A percentile compares a stretch with the other conserved stretches of the same genome.
Conservation (phyloP, 1,140 invertebrate species). For the Diachasmimorpha longicaudata region DNA sequence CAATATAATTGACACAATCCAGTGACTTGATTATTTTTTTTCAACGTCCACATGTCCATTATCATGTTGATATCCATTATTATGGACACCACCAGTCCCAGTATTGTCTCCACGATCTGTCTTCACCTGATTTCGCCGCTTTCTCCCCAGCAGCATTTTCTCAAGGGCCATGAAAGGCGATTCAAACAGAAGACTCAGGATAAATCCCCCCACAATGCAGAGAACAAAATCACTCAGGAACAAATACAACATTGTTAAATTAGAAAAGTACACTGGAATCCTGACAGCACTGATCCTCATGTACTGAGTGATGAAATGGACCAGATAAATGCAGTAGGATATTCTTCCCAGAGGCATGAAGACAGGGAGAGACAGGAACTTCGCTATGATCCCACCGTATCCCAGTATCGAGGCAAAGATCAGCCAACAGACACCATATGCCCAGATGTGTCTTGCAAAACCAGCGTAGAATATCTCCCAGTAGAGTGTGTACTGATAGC, state of each 20-base stretch:
- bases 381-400: slow-evolving; percentile 51
- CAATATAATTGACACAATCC: too few relatives aligned
- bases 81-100: not conserved
- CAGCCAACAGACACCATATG: slow-evolving; percentile 57
- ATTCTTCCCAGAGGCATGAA: slow-evolving; percentile 65
- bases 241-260: not conserved
- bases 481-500: slow-evolving; percentile 18
- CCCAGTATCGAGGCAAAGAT: slow-evolving; percentile 58
- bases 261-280: slow-evolving; percentile 13
- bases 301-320: slow-evolving; percentile 51
- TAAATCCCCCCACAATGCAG: slow-evolving; percentile 19
- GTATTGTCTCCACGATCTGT: not conserved
- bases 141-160: slow-evolving; percentile 23
- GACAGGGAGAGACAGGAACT: slow-evolving; percentile 63
- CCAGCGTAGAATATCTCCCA: slow-evolving; percentile 48
- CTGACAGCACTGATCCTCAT: slow-evolving; percentile 6
- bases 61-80: not conserved
- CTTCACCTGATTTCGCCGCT: not conserved
- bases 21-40: too few relatives aligned
- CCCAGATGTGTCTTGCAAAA: slow-evolving; percentile 52
- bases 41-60: too few relatives aligned
- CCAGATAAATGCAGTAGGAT: slow-evolving; percentile 67
- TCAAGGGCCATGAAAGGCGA: slow-evolving; percentile 33
- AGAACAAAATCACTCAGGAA: slow-evolving; percentile 27
- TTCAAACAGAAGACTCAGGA: slow-evolving; percentile 31